Evolutionary conservation across 2,888 invertebrate genomes (phyloP), one percentile per base, ranked within the genome.

Genomic region (Zygogramma bicolorata): DNA sequence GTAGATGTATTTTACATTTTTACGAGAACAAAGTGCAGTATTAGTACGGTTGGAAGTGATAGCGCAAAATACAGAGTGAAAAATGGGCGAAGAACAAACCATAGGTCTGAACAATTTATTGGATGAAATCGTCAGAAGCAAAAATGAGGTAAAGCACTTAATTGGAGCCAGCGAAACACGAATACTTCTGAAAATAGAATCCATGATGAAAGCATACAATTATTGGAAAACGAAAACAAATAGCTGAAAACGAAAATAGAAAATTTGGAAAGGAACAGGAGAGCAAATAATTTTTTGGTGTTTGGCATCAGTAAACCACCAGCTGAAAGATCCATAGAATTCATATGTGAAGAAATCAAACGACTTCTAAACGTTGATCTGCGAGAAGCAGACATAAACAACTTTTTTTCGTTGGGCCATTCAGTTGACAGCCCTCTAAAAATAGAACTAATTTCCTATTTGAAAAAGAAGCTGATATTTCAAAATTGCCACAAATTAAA

Each of bases 181-280:
- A 7, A 29, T 59, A 31, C 18, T 59, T 18, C 31, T 31, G 31
- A 59, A 59, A 59, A 29, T 59, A 31, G 25, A 58, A 25, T 20
- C 27, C 27, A 58, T 58, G 22, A 58, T 25, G 25, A 58, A 10
- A 22, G 18, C 15, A 59, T 59, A 18, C 4, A 29, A 10, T 8
- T 18, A 34, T 34, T 58, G 27, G 31, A 59, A 59, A 18, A 59
- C 10, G 59, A 59, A 59, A 59, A 59, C 31, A 29, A 58, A 58
- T 13, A 59, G 34, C 29, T 59, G 7, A 59, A 59, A 59, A 59
- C 22, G 2, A 59, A 59, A 59, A 34, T 59, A 59, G 31, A 59
- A 34, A 59, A 8, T 31, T 34, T 31, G 15, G 59, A 59, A 59
- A 59, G 34, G 34, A 46, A 6, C 31, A 18, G 18, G 7, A 29